Conservation (phyloP, 1,140 invertebrate genomes). For the Arion vulgaris region DNA sequence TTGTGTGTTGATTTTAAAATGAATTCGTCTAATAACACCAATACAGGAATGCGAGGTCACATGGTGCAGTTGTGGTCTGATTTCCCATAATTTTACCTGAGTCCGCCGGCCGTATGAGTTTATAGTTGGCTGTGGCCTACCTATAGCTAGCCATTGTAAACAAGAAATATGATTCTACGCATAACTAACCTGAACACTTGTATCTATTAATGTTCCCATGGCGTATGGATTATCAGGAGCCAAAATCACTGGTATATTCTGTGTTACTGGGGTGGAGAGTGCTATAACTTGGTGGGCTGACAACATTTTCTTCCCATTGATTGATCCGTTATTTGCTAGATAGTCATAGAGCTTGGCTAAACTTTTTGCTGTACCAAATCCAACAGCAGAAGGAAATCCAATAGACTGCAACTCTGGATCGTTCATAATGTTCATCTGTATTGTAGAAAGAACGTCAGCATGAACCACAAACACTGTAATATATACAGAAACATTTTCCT, state of each 20-base stretch:
- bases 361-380: constrained; percentile 11
- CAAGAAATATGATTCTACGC: no score
- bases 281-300: neutral
- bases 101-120: no score
- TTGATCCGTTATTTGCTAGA: constrained; percentile 1
- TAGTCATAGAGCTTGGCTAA: constrained; percentile 17
- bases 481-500: no score
- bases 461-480: no score
- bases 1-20: no score
- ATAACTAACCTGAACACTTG: neutral
- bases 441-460: neutral
- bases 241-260: neutral
- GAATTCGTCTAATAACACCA: no score
- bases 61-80: no score
- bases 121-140: no score
- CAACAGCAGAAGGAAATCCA: constrained; percentile 6
- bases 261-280: constrained; percentile 3
- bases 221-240: neutral
- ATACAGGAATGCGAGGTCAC: no score
- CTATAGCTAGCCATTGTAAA: no score
- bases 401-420: constrained; percentile 10
- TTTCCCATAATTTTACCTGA: no score
- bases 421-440: constrained; percentile 11
- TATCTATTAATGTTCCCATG: neutral
- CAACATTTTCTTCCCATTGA: neutral